Percentiles rank a stretch among this genome's conserved stretches.
Conservation (phyloP, 2,888 invertebrate species). For the Athalia circularis region DNA sequence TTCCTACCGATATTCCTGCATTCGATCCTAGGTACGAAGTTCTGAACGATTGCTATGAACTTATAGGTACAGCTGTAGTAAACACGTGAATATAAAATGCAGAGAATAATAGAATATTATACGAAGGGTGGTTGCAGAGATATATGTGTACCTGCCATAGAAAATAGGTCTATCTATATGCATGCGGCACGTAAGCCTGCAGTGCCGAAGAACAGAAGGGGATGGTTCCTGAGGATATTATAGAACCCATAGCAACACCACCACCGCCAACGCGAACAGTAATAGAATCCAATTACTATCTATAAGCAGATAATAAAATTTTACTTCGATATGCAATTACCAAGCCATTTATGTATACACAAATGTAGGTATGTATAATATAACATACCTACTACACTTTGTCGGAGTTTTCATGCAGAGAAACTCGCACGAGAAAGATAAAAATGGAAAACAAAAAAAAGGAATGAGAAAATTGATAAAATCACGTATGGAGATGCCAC, state of each 20-base stretch:
- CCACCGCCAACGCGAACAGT: slow-evolving; percentile 43
- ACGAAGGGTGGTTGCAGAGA: slow-evolving; percentile 7
- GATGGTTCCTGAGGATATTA: slow-evolving; percentile 7
- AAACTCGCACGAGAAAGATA: too few species aligned
- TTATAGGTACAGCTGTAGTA: neutral
- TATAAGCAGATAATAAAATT: too few species aligned
- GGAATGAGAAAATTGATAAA: too few species aligned
- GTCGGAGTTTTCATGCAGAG: too few species aligned
- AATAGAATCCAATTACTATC: slow-evolving; percentile 52
- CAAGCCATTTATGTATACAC: too few species aligned
- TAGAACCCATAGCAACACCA: neutral
- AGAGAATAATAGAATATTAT: slow-evolving; percentile 28
- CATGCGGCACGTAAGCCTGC: slow-evolving; percentile 15
- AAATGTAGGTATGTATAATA: neutral
- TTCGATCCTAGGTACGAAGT: slow-evolving; percentile 17
- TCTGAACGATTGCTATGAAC: slow-evolving; percentile 3
- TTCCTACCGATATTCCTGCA: neutral
- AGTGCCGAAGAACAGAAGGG: slow-evolving; percentile 3
- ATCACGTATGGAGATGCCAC: too few species aligned
- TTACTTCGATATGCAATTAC: too few species aligned
- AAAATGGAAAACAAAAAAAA: too few species aligned
- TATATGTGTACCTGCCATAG: neutral
- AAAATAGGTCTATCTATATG: neutral
- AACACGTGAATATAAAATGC: neutral
- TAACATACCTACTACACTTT: too few species aligned